Evolutionary conservation across 2,888 invertebrate species (phyloP).

Genomic region (Spicauda simplicius): DNA sequence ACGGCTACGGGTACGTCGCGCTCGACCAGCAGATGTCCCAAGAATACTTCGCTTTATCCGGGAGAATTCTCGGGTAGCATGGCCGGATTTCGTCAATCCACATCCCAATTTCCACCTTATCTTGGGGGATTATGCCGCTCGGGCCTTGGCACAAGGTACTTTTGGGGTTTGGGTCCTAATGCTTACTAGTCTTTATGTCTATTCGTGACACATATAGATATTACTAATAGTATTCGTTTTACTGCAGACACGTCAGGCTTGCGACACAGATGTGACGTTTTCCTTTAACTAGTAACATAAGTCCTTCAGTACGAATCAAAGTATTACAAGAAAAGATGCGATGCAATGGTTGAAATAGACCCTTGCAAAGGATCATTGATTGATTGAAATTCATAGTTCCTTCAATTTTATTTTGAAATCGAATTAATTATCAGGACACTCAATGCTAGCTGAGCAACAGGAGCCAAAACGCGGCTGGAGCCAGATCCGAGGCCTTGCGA

Average conservation of each 20-base stretch:
- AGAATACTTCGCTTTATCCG: constrained; percentile 71
- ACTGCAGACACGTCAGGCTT: too few relatives aligned
- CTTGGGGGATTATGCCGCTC: constrained; percentile 67
- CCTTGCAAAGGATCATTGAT: too few relatives aligned
- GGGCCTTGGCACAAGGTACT: constrained; percentile 72
- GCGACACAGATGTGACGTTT: too few relatives aligned
- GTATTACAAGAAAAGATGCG: too few relatives aligned
- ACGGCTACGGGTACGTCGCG: constrained; percentile 68
- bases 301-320: too few relatives aligned
- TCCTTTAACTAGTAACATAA: too few relatives aligned
- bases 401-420: neutral
- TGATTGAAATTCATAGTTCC: too few relatives aligned
- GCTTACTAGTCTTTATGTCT: too few relatives aligned
- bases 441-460: constrained; percentile 75
- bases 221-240: too few relatives aligned
- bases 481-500: constrained; percentile 66
- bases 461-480: constrained; percentile 62
- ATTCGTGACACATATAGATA: too few relatives aligned
- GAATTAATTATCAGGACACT: constrained; percentile 60
- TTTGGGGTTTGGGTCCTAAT: neutral
- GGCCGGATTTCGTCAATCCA: constrained; percentile 60
- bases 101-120: constrained; percentile 49
- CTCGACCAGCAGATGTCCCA: constrained; percentile 67
- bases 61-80: constrained; percentile 60
- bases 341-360: too few relatives aligned